These are phyloP conservation scores for Andricus grossulariae DNA, from an alignment of 1,140 invertebrate species.

Conservation along the genomic window DNA sequence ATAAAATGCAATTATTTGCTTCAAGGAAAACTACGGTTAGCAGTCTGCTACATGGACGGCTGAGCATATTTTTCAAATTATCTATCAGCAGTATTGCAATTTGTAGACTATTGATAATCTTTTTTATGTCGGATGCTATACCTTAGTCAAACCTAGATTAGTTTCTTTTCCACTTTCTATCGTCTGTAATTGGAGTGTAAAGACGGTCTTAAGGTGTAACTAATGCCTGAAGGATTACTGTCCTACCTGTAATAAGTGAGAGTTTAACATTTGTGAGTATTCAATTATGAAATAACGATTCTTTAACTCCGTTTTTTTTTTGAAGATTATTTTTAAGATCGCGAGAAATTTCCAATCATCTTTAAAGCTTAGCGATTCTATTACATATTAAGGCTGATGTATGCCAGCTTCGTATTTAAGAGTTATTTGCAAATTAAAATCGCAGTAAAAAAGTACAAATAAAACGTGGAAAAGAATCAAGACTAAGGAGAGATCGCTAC, in stretches of 20 bases:
- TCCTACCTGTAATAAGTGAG: too few species aligned
- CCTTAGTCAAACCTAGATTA: not conserved
- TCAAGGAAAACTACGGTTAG: constrained; percentile 4
- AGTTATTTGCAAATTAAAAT: not conserved
- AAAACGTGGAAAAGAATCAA: constrained; percentile 11
- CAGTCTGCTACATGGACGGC: not conserved
- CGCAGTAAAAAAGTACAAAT: not conserved
- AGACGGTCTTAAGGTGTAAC: too few species aligned
- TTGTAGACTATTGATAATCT: constrained; percentile 8
- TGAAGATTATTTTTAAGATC: too few species aligned
- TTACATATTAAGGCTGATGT: not conserved
- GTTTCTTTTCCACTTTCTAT: constrained; percentile 13
- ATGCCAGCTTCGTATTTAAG: not conserved
- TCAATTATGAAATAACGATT: too few species aligned
- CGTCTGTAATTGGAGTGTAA: not conserved
- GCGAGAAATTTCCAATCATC: too few species aligned
- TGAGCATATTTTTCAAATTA: not conserved
- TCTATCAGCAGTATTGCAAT: constrained; percentile 9
- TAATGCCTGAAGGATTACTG: too few species aligned
- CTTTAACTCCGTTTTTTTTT: too few species aligned
- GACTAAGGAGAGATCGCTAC: constrained; percentile 1
- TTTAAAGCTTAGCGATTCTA: not conserved
- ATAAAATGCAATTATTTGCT: not conserved
- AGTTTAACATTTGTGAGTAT: too few species aligned
- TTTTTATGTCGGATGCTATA: constrained; percentile 7